Evolutionary conservation across 2,797 vertebrate species (phyloP).

Genomic region (Poecile montanus): DNA sequence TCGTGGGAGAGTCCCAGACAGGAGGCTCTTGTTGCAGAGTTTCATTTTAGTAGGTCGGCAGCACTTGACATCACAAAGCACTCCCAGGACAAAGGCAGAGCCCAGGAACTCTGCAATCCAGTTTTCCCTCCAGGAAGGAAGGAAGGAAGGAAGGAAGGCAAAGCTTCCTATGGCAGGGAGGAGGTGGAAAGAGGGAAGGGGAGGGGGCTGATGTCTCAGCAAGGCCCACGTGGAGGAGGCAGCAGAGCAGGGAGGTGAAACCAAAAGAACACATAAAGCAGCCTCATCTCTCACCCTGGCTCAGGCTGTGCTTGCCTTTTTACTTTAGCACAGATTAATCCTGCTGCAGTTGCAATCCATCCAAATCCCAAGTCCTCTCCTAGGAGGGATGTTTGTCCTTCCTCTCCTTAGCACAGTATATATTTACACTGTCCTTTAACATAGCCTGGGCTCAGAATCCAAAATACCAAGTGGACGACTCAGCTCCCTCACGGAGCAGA

Average conservation of each 20-base stretch:
- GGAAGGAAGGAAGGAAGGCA: constrained; percentile 50
- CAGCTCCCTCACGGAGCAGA: neutral
- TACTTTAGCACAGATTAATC: neutral
- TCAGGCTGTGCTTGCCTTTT: neutral
- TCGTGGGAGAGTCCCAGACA: neutral
- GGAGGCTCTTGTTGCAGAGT: constrained; percentile 16
- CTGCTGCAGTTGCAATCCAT: neutral
- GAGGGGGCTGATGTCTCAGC: neutral
- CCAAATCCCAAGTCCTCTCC: neutral
- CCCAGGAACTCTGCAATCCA: neutral
- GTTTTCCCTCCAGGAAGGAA: constrained; percentile 48
- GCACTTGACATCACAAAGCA: neutral
- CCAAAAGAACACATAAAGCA: neutral
- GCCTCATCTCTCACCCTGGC: neutral
- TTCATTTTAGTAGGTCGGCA: neutral
- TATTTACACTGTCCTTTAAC: neutral
- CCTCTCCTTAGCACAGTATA: neutral
- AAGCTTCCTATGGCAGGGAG: constrained; percentile 21
- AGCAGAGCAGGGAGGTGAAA: neutral
- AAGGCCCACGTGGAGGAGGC: neutral
- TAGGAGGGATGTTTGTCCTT: neutral
- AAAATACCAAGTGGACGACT: neutral
- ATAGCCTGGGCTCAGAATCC: neutral
- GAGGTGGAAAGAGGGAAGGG: constrained; percentile 5
- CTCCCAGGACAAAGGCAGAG: constrained; percentile 22